A percentile compares a stretch with the other conserved stretches of the same genome.
Evolutionary conservation across 1,140 invertebrate genomes (phyloP).

Genomic region (Drosophila kanapiae): DNA sequence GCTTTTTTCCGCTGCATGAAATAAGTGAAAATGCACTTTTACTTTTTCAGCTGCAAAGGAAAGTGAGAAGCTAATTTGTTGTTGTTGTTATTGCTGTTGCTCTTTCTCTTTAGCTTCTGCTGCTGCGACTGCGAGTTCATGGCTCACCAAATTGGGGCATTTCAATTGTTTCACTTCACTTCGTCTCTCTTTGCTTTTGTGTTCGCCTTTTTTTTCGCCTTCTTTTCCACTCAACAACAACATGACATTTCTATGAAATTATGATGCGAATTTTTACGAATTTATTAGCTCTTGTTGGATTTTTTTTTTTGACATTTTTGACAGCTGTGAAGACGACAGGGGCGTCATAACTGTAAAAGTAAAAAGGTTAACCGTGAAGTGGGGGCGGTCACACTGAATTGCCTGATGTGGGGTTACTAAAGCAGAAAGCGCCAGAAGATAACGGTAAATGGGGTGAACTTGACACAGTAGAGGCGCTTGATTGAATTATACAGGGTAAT

Average conservation of each 20-base stretch:
- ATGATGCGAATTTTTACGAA: conserved; percentile 71
- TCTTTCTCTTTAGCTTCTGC: conserved; percentile 68
- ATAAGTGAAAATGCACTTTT: conserved; percentile 85
- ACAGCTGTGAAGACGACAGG: conserved; percentile 60
- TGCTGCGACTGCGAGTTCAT: conserved; percentile 69
- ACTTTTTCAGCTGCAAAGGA: conserved; percentile 78
- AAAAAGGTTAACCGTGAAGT: neutral
- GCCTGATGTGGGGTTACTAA: neutral
- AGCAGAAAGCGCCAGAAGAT: neutral
- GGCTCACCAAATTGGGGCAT: conserved; percentile 80
- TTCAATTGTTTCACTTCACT: conserved; percentile 63
- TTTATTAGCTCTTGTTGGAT: conserved; percentile 63
- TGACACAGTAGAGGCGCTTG: neutral
- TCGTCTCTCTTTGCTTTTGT: conserved; percentile 30
- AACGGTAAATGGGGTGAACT: conserved; percentile 1
- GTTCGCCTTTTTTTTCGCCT: conserved; percentile 6
- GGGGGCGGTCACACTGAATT: neutral
- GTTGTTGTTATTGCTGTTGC: too few species aligned
- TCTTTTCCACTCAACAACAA: conserved; percentile 48
- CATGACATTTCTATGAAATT: conserved; percentile 68
- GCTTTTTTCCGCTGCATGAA: conserved; percentile 61
- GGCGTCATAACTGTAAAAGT: conserved; percentile 12
- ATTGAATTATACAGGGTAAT: neutral
- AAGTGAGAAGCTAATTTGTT: conserved; percentile 80
- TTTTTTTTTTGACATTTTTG: conserved; percentile 61